Conservation (phyloP, 2,113 vertebrate genomes). For the Sinosuthora webbiana region DNA sequence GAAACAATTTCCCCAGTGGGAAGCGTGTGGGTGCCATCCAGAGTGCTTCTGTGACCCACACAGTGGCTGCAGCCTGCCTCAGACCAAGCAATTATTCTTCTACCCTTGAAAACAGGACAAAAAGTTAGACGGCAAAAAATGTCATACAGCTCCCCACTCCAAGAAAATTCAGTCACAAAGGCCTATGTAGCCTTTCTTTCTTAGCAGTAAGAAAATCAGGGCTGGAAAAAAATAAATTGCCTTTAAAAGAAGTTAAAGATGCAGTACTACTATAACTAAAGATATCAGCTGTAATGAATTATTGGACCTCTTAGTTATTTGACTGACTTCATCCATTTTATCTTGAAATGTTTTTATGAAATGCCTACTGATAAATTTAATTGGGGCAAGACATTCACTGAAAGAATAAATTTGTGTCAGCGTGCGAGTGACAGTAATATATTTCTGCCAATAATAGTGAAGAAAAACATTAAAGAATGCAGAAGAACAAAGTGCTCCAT, state of each 20-base stretch:
- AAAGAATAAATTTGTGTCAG: not conserved
- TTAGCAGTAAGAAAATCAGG: not conserved
- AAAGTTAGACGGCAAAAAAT: not conserved
- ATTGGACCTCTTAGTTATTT: not conserved
- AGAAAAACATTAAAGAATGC: not conserved
- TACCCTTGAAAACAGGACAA: not conserved
- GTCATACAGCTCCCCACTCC: not conserved
- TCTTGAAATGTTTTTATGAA: not conserved
- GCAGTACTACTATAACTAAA: not conserved
- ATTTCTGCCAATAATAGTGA: not conserved
- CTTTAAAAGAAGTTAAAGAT: not conserved
- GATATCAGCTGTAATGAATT: not conserved
- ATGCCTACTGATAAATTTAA: not conserved
- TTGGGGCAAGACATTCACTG: not conserved
- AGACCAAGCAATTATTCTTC: not conserved
- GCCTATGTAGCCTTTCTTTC: too few relatives aligned
- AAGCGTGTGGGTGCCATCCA: not conserved
- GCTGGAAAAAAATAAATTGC: not conserved
- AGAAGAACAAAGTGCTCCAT: not conserved
- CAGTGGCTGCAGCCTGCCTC: not conserved
- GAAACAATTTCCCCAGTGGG: not conserved
- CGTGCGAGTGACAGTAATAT: accelerated
- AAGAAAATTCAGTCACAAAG: not conserved
- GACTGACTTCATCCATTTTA: not conserved
- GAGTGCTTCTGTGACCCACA: not conserved